phyloP scores from a whole-genome alignment of 2,797 vertebrate genomes.

The Okamejei kenojei region DNA sequence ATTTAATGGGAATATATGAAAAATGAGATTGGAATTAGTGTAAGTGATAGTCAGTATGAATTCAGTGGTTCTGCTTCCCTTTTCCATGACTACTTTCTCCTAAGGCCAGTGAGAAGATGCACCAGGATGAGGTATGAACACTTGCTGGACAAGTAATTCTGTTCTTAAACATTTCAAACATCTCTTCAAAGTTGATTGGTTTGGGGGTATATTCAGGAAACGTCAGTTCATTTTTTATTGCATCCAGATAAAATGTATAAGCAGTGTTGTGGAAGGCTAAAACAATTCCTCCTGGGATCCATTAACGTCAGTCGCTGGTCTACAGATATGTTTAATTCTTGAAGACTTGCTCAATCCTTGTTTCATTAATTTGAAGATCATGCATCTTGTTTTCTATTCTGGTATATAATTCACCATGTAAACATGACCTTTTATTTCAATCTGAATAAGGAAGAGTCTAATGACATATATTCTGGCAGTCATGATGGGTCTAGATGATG shows the following conservation, averaged over 20 bases:
- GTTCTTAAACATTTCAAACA: not conserved
- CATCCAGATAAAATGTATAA: not conserved
- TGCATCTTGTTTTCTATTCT: not conserved
- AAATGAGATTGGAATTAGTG: too few species aligned
- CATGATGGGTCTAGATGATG: not conserved
- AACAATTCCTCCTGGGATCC: not conserved
- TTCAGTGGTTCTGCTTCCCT: too few species aligned
- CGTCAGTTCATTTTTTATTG: not conserved
- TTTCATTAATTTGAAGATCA: not conserved
- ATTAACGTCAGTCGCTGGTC: not conserved
- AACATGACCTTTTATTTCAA: not conserved
- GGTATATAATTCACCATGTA: not conserved
- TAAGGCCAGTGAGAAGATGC: not conserved
- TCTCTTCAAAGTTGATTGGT: not conserved
- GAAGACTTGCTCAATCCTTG: not conserved
- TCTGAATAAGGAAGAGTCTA: not conserved
- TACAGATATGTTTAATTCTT: not conserved
- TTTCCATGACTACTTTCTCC: not conserved
- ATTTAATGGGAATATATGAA: too few species aligned
- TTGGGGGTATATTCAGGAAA: not conserved
- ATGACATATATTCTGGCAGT: not conserved
- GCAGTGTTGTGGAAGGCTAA: not conserved
- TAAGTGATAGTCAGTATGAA: too few species aligned
- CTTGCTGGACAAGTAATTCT: not conserved
- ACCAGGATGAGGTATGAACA: not conserved